phyloP scores from a whole-genome alignment of 2,797 vertebrate species.

The Austrolebias charrua region DNA sequence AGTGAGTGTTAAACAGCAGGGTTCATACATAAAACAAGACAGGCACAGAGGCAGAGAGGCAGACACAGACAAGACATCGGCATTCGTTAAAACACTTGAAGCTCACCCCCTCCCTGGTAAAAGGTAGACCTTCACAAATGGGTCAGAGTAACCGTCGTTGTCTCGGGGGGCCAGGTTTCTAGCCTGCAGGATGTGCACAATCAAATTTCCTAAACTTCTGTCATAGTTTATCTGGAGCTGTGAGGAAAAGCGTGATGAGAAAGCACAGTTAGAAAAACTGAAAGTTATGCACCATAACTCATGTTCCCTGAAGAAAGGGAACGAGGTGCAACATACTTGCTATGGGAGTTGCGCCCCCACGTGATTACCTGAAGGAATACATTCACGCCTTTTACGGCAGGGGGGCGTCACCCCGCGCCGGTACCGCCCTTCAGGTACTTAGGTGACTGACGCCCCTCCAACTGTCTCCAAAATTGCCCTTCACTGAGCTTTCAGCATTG shows the following conservation, averaged over 20 bases:
- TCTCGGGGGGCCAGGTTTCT: slow-evolving; percentile 93
- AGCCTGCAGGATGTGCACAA: slow-evolving; percentile 97
- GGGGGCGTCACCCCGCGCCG: no score
- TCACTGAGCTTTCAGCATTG: no score
- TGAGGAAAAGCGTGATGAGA: slow-evolving; percentile 5
- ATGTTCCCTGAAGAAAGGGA: no score
- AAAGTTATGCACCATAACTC: no score
- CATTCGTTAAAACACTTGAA: slow-evolving; percentile 23
- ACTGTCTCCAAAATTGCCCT: no score
- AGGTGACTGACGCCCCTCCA: no score
- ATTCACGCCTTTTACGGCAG: no score
- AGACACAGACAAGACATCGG: slow-evolving; percentile 59
- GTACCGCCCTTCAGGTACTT: no score
- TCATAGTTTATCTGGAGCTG: slow-evolving; percentile 99
- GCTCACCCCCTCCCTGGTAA: slow-evolving; percentile 96
- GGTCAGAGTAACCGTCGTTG: slow-evolving; percentile 96
- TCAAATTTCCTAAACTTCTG: slow-evolving; percentile 94
- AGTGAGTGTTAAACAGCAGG: slow-evolving; percentile 49
- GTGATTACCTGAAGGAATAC: no score
- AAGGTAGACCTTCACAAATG: slow-evolving; percentile 98
- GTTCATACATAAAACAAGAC: slow-evolving; percentile 58
- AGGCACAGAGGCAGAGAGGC: slow-evolving; percentile 60
- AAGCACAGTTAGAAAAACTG: slow-evolving; percentile 10
- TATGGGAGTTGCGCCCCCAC: no score
- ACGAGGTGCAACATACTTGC: no score